Conservation (phyloP, 2,888 invertebrate genomes). For the Crepidodera aurea region DNA sequence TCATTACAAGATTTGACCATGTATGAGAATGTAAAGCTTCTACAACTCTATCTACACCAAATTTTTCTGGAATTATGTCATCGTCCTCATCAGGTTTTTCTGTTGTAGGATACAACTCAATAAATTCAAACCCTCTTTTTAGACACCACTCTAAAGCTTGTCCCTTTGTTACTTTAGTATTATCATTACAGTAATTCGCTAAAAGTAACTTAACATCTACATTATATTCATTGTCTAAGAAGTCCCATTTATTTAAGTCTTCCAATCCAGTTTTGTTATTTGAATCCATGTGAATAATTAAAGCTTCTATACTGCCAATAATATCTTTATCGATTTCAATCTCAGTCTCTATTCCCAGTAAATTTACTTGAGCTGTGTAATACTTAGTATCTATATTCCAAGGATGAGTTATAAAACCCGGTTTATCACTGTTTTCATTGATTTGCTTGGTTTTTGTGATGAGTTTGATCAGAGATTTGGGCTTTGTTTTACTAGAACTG, state of each 20-base stretch:
- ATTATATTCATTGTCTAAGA: constrained; percentile 51
- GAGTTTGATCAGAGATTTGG: constrained; percentile 58
- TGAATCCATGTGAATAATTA: constrained; percentile 71
- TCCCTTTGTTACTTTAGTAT: constrained; percentile 57
- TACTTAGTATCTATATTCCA: constrained; percentile 77
- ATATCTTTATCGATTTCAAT: constrained; percentile 62
- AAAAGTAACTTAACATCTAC: constrained; percentile 68
- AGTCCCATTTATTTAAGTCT: constrained; percentile 56
- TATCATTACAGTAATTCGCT: constrained; percentile 64
- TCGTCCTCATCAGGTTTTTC: constrained; percentile 59
- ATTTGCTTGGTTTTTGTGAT: constrained; percentile 52
- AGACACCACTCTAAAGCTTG: constrained; percentile 72
- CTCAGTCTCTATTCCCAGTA: constrained; percentile 65
- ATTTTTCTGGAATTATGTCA: constrained; percentile 66
- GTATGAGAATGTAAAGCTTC: constrained; percentile 76
- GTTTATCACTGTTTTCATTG: constrained; percentile 42
- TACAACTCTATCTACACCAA: constrained; percentile 71
- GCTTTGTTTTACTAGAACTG: constrained; percentile 58
- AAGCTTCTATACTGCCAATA: constrained; percentile 66
- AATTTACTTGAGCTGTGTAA: constrained; percentile 69
- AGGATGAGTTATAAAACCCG: constrained; percentile 52
- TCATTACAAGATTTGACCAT: constrained; percentile 75
- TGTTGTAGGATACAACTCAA: constrained; percentile 67
- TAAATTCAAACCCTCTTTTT: constrained; percentile 72
- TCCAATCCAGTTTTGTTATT: constrained; percentile 61